A percentile compares a stretch with the other conserved stretches of the same genome.
phyloP scores from a whole-genome alignment of 2,888 invertebrate species.

The Tryphoninae sp. region DNA sequence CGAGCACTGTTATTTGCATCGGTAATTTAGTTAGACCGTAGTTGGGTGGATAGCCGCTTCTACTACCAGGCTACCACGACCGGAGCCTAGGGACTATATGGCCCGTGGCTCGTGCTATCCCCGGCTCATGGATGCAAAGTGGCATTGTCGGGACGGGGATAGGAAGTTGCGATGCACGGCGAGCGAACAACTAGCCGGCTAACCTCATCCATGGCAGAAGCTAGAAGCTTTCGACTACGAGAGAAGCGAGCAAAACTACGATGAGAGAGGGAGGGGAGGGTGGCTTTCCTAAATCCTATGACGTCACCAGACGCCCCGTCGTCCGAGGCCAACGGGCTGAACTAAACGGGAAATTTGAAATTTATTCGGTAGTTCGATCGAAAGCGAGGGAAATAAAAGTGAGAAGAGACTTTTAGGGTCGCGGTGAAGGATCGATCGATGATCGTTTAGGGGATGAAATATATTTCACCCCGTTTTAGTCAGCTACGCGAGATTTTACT shows the following conservation, averaged over 20 bases:
- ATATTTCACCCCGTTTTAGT: neutral
- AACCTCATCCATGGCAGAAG: constrained; percentile 16
- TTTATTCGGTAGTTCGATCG: constrained; percentile 44
- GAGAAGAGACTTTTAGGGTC: neutral
- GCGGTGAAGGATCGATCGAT: neutral
- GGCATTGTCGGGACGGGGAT: constrained; percentile 73
- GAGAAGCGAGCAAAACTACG: constrained; percentile 2
- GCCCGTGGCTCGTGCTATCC: constrained; percentile 63
- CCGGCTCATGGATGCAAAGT: constrained; percentile 75
- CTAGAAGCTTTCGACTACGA: constrained; percentile 18
- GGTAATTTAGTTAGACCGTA: constrained; percentile 76
- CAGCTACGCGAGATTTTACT: neutral
- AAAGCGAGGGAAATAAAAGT: constrained; percentile 1
- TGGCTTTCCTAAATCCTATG: constrained; percentile 34
- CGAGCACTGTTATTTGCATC: constrained; percentile 79
- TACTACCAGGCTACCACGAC: constrained; percentile 7
- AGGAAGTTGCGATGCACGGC: constrained; percentile 25
- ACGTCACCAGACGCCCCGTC: neutral
- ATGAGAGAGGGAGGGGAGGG: neutral
- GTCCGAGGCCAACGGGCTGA: too few relatives aligned
- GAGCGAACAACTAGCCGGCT: constrained; percentile 66
- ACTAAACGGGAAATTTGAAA: constrained; percentile 22
- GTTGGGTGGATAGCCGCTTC: constrained; percentile 3
- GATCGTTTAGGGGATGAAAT: neutral
- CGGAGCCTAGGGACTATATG: constrained; percentile 58